These are phyloP conservation scores for Patella pellucida DNA, from an alignment of 2,888 invertebrate species.

Conservation along the genomic window DNA sequence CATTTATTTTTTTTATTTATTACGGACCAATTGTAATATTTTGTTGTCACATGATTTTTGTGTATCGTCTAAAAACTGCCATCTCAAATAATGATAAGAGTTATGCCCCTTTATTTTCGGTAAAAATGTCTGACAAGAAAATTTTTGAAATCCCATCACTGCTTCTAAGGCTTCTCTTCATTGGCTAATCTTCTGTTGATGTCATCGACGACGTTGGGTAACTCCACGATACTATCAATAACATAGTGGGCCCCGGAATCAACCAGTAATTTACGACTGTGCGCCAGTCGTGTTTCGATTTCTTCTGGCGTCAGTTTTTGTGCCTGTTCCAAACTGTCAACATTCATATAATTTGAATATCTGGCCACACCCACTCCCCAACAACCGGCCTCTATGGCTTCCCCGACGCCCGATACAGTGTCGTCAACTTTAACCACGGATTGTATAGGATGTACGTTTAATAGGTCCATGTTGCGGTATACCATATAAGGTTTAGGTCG, in stretches of 20 bases:
- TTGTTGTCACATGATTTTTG: no score
- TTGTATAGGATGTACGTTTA: constrained; percentile 67
- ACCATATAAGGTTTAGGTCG: constrained; percentile 71
- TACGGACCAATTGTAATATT: no score
- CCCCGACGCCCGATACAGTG: constrained; percentile 67
- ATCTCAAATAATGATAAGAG: no score
- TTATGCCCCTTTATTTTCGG: no score
- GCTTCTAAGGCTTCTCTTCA: constrained; percentile 63
- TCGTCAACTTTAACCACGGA: constrained; percentile 70
- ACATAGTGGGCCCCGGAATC: constrained; percentile 71
- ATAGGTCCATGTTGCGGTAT: constrained; percentile 69
- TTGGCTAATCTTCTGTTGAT: constrained; percentile 64
- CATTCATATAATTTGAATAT: constrained; percentile 71
- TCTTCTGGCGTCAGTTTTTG: constrained; percentile 53
- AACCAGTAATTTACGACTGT: constrained; percentile 58
- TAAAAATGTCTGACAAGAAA: no score
- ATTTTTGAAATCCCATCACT: no score
- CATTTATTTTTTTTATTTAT: no score
- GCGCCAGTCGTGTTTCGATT: constrained; percentile 48
- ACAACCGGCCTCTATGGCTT: constrained; percentile 70
- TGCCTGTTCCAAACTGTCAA: constrained; percentile 63
- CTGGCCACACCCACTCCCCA: constrained; percentile 71
- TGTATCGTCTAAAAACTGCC: no score
- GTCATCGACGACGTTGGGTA: constrained; percentile 67
- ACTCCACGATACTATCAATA: constrained; percentile 67